Base-by-base conservation (phyloP, 1,140 invertebrate species). In the Elysia chlorotica region DNA sequence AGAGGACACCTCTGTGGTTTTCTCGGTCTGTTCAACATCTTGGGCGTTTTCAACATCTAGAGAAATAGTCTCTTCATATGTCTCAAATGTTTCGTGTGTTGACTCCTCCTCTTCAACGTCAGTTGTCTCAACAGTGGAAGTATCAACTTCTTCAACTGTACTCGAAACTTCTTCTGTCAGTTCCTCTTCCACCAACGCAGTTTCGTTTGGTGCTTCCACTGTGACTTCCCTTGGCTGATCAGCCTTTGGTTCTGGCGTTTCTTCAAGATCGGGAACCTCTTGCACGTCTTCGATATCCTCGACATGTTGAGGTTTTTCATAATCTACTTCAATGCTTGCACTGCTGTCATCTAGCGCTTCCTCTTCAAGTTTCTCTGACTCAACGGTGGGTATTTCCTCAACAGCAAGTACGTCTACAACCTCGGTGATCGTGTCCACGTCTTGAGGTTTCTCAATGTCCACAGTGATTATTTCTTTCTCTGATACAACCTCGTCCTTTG, bases 191-290 rank as follows among this genome's bases (percentile, higher is more conserved):
- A 75, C 61, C 17, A 33, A n/a, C 21, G 75, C 56, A 33, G 48
- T 74, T 75, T 78, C 74, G 23, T 62, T 65, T 3, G 53, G 21
- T n/a, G 53, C 48, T 30, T 75, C 74, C 54, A 54, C 67, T 1
- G 62, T 59, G 38, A 75, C 68, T 65, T 77, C 74, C 30, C 53
- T 72, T 57, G 74, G 61, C n/a, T 72, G 48, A 30, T 59, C 71
- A 61, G 62, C 56, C 53, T 76, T 71, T 28, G 75, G 36, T 63
- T 78, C 75, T 38, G 61, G n/a, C 28, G 63, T 25, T 37, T 71
- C 72, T 33, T 74, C 48, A 36, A 38, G 17, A 17, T 28, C 23
- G 59, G 73, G 37, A 17, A 35, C 70, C 31, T 59, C 33, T 23
- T 65, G 38, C 54, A 53, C 66, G 19, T 69, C 67, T 25, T 36